These are phyloP conservation scores for Echiichthys vipera DNA, from an alignment of 2,797 vertebrate genomes.

Conservation along the genomic window DNA sequence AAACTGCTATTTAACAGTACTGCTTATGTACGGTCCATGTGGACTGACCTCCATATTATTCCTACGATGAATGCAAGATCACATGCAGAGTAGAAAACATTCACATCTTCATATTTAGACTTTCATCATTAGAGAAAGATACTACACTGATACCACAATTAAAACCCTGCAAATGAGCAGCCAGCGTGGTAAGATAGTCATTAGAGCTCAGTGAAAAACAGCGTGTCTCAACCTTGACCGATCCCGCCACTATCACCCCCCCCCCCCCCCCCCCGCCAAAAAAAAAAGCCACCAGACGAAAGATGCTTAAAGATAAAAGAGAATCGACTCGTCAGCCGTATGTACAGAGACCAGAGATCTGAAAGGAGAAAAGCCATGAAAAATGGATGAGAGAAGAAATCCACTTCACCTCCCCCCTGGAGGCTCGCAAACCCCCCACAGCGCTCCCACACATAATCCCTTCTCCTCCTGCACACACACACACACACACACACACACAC, in stretches of 20 bases:
- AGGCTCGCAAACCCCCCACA: conserved; percentile 79
- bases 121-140: conserved; percentile 11
- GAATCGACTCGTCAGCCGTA: conserved; percentile 78
- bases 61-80: conserved; percentile 32
- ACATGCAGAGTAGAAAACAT: conserved; percentile 15
- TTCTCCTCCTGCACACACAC: conserved; percentile 72
- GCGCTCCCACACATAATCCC: conserved; percentile 79
- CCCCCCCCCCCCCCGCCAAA: not conserved
- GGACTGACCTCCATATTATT: conserved; percentile 19
- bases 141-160: conserved; percentile 15
- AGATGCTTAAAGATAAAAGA: conserved; percentile 84
- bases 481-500: conserved; percentile 67
- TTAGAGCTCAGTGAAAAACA: conserved; percentile 63
- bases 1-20: conserved; percentile 42
- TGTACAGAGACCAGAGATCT: conserved; percentile 79
- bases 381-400: conserved; percentile 88
- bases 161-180: conserved; percentile 30
- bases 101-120: conserved; percentile 9
- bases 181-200: conserved; percentile 26
- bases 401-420: conserved; percentile 80
- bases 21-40: conserved; percentile 34
- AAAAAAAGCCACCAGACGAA: conserved; percentile 50
- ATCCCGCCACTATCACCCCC: conserved; percentile 8
- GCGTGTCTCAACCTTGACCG: conserved; percentile 68
- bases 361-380: conserved; percentile 85